Percentiles rank a stretch among this genome's conserved stretches.
These are phyloP conservation scores for Ceratina australensis DNA, from an alignment of 1,140 invertebrate genomes.

Conservation along the genomic window DNA sequence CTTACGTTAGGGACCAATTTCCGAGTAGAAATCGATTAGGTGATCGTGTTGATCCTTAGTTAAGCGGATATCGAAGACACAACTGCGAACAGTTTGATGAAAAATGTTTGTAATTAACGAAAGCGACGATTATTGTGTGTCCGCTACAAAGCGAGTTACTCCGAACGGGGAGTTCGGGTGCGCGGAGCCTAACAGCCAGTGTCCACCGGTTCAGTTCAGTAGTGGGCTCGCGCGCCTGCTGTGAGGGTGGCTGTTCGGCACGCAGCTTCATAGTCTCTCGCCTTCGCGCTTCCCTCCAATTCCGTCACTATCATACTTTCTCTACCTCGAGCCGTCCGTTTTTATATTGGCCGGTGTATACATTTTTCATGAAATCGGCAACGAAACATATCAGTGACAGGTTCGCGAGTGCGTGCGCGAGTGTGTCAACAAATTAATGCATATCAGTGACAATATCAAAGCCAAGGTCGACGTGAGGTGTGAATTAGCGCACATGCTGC, in stretches of 20 bases:
- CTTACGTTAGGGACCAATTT: too few species aligned
- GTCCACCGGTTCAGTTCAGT: constrained; percentile 48
- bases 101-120: too few species aligned
- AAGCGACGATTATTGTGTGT: not conserved
- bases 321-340: constrained; percentile 17
- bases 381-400: constrained; percentile 34
- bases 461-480: constrained; percentile 1
- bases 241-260: constrained; percentile 56
- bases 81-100: too few species aligned
- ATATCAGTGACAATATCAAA: constrained; percentile 34
- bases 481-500: constrained; percentile 10
- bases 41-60: too few species aligned
- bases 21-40: too few species aligned
- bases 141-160: constrained; percentile 1
- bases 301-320: not conserved
- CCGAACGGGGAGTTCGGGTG: constrained; percentile 7
- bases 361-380: not conserved
- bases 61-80: too few species aligned
- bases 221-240: constrained; percentile 58
- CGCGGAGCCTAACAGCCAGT: constrained; percentile 26
- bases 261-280: constrained; percentile 10
- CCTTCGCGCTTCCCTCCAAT: constrained; percentile 21
- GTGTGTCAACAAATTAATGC: constrained; percentile 25
- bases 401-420: constrained; percentile 10
- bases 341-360: not conserved